Conservation (phyloP, 2,113 vertebrate genomes). For the Monopterus albus region DNA sequence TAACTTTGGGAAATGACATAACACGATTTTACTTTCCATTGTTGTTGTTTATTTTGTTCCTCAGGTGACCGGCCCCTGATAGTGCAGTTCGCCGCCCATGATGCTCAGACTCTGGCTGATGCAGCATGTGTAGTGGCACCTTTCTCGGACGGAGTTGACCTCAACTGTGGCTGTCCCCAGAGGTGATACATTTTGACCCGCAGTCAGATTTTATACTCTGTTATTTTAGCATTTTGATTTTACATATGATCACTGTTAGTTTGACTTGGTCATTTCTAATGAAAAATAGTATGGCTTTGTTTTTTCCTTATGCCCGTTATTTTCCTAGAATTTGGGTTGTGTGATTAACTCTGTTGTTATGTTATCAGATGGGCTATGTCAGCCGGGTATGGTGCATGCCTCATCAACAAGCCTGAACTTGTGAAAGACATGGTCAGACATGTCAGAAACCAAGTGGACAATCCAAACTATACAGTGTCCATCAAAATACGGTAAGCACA, state of each 20-base stretch:
- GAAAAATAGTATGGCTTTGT: not conserved
- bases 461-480: conserved; percentile 89
- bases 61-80: conserved; percentile 93
- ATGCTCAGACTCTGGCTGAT: conserved; percentile 91
- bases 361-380: conserved; percentile 92
- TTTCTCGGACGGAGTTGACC: conserved; percentile 94
- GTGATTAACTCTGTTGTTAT: not conserved
- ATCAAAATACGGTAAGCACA: conserved; percentile 93
- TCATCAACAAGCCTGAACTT: conserved; percentile 95
- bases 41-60: conserved; percentile 1
- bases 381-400: conserved; percentile 95
- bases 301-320: no score
- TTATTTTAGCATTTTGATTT: conserved; percentile 5
- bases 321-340: not conserved
- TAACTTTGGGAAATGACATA: not conserved
- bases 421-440: conserved; percentile 94
- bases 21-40: not conserved
- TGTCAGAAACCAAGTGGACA: conserved; percentile 89
- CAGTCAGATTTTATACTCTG: not conserved
- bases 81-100: conserved; percentile 95
- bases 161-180: conserved; percentile 98
- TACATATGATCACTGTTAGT: not conserved
- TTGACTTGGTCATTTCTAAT: not conserved
- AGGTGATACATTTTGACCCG: conserved; percentile 75
- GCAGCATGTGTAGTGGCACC: conserved; percentile 89